Evolutionary conservation across 1,140 invertebrate species (phyloP).

Genomic region (Drosophila dunni): DNA sequence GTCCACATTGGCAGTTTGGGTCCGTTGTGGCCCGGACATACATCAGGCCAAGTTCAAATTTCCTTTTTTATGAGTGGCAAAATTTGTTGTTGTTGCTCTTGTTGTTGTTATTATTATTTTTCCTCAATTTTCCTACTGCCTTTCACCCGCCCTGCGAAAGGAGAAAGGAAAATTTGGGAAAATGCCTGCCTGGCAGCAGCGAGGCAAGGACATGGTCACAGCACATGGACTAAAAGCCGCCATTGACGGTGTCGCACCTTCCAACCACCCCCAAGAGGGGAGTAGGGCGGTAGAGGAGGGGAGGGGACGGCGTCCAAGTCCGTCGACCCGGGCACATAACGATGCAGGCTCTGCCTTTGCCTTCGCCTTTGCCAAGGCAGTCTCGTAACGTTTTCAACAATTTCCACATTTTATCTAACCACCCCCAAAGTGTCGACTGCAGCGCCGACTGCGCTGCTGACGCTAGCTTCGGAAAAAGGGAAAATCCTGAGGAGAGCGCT

Average conservation of each 20-base stretch:
- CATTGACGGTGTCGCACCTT: slow-evolving; percentile 68
- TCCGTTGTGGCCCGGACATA: slow-evolving; percentile 66
- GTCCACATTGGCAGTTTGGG: slow-evolving; percentile 71
- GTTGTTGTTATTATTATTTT: slow-evolving; percentile 46
- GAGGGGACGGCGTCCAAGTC: slow-evolving; percentile 62
- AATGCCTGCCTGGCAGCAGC: slow-evolving; percentile 64
- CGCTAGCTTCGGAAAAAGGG: slow-evolving; percentile 49
- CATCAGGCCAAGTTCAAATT: slow-evolving; percentile 81
- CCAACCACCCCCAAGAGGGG: slow-evolving; percentile 69
- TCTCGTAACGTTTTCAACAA: slow-evolving; percentile 77
- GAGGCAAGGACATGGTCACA: slow-evolving; percentile 67
- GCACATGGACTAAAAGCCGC: slow-evolving; percentile 53
- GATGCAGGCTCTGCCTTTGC: slow-evolving; percentile 67
- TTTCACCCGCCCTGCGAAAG: background rate
- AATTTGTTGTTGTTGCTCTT: slow-evolving; percentile 43
- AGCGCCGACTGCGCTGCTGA: slow-evolving; percentile 35
- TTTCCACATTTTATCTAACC: slow-evolving; percentile 83
- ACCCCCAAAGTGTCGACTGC: slow-evolving; percentile 80
- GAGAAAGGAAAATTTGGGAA: slow-evolving; percentile 64
- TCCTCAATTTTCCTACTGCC: slow-evolving; percentile 24
- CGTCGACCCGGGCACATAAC: slow-evolving; percentile 80
- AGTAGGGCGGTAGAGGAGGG: background rate
- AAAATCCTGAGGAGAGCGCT: slow-evolving; percentile 60
- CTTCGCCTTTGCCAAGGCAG: slow-evolving; percentile 10
- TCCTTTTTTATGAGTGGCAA: slow-evolving; percentile 65